Percentiles rank a stretch among this genome's conserved stretches.
These are phyloP conservation scores for Tachina lurida DNA, from an alignment of 2,888 invertebrate species.

Conservation along the genomic window DNA sequence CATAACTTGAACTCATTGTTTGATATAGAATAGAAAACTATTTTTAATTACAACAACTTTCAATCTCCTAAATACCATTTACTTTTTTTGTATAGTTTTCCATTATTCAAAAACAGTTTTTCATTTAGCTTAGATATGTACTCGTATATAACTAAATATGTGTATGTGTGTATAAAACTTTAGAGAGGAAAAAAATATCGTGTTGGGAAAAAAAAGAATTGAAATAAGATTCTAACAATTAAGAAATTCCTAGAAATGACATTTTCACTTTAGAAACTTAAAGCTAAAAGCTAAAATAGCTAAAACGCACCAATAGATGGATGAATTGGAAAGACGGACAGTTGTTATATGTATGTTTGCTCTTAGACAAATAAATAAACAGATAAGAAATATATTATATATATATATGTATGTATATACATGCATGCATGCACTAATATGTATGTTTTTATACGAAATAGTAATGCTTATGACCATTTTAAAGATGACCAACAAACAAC, in stretches of 20 bases:
- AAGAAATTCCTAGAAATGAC: constrained; percentile 74
- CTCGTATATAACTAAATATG: no score
- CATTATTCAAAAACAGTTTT: constrained; percentile 53
- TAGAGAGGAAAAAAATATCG: constrained; percentile 14
- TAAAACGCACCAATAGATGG: constrained; percentile 28
- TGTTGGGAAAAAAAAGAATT: constrained; percentile 37
- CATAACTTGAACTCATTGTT: constrained; percentile 56
- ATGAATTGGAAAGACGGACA: constrained; percentile 40
- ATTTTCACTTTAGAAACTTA: constrained; percentile 73
- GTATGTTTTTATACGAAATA: constrained; percentile 8
- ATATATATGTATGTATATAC: not conserved
- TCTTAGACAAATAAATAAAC: constrained; percentile 12
- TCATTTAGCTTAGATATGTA: constrained; percentile 48
- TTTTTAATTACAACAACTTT: constrained; percentile 74
- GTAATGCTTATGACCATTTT: constrained; percentile 56
- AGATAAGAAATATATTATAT: constrained; percentile 4
- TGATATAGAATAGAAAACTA: constrained; percentile 66
- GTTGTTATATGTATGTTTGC: not conserved
- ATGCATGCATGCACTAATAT: not conserved
- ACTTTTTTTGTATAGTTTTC: constrained; percentile 36
- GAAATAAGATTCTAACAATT: constrained; percentile 74
- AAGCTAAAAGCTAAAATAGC: not conserved
- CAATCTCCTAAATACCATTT: constrained; percentile 73
- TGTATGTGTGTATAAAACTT: constrained; percentile 1
- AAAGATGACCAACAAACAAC: constrained; percentile 54